These are phyloP conservation scores for Galaxea fascicularis DNA, from an alignment of 92 coral and sea anemone species.

Conservation along the genomic window DNA sequence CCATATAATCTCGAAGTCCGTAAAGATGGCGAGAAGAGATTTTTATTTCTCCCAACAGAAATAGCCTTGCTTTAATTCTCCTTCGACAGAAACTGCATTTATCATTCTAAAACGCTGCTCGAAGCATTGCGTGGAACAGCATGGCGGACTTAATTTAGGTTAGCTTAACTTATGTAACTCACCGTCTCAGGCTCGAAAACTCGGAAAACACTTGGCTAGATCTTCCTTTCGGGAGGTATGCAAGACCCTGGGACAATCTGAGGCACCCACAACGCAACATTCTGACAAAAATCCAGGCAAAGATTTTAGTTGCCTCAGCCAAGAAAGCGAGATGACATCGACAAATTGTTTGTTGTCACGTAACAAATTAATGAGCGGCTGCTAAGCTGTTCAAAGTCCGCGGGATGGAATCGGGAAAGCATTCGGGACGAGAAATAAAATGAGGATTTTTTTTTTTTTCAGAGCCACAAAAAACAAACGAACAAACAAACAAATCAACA, in stretches of 20 bases:
- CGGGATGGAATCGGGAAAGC: background rate
- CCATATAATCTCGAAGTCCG: no score
- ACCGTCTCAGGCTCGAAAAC: slow-evolving; percentile 5
- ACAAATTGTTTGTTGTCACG: slow-evolving; percentile 14
- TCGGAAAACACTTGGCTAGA: slow-evolving; percentile 29
- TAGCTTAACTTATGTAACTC: background rate
- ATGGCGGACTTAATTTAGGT: background rate
- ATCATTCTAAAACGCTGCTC: background rate
- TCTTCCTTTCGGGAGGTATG: slow-evolving; percentile 45
- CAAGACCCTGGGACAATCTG: slow-evolving; percentile 45
- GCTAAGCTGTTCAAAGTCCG: slow-evolving; percentile 60
- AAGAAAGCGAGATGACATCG: background rate
- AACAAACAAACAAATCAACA: no score
- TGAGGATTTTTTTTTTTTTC: no score
- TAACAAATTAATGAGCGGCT: slow-evolving; percentile 19
- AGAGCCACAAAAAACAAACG: no score
- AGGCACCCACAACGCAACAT: slow-evolving; percentile 70
- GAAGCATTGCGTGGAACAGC: background rate
- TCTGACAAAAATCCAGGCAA: background rate
- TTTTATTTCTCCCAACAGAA: no score
- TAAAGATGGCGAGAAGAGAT: no score
- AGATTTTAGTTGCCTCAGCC: background rate
- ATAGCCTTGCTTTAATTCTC: no score
- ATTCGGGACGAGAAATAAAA: no score
- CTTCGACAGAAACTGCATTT: background rate